phyloP scores from a whole-genome alignment of 2,888 invertebrate species.

The Copidosoma aretas region DNA sequence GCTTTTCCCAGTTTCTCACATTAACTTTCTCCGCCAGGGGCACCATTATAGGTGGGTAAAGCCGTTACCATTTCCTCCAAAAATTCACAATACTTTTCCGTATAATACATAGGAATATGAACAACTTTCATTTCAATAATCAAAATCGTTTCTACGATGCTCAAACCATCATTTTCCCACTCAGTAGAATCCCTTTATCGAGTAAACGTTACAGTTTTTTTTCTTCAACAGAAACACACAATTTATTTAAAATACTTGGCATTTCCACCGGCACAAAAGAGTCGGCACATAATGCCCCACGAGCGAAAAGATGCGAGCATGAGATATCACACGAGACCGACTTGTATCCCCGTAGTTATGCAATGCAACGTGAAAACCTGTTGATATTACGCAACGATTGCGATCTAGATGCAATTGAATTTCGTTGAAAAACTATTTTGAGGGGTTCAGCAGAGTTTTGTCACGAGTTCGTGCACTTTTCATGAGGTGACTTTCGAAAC shows the following conservation, averaged over 20 bases:
- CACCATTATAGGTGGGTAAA: too few relatives aligned
- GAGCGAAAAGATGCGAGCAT: slow-evolving; percentile 15
- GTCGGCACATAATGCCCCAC: slow-evolving; percentile 31
- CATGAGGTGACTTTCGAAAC: neutral
- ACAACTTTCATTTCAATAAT: too few relatives aligned
- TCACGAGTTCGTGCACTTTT: slow-evolving; percentile 15
- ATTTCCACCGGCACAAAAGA: slow-evolving; percentile 20
- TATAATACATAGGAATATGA: too few relatives aligned
- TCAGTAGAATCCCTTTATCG: too few relatives aligned
- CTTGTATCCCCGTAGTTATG: neutral
- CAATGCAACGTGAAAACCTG: slow-evolving; percentile 26
- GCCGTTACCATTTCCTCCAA: too few relatives aligned
- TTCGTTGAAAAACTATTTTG: slow-evolving; percentile 11
- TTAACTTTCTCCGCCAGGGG: too few relatives aligned
- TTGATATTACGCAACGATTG: slow-evolving; percentile 23
- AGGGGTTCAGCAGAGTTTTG: neutral
- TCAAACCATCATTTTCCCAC: too few relatives aligned
- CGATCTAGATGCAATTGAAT: slow-evolving; percentile 29
- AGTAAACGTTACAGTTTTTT: too few relatives aligned
- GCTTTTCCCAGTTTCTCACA: too few relatives aligned
- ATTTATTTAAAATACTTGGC: slow-evolving; percentile 35
- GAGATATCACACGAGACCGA: slow-evolving; percentile 28
- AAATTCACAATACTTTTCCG: too few relatives aligned
- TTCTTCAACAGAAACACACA: slow-evolving; percentile 10
- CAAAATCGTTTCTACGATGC: too few relatives aligned